Evolutionary conservation across 1,140 invertebrate genomes (phyloP), one percentile per base, ranked within the genome.

Genomic region (Caenorhabditis elegans): DNA sequence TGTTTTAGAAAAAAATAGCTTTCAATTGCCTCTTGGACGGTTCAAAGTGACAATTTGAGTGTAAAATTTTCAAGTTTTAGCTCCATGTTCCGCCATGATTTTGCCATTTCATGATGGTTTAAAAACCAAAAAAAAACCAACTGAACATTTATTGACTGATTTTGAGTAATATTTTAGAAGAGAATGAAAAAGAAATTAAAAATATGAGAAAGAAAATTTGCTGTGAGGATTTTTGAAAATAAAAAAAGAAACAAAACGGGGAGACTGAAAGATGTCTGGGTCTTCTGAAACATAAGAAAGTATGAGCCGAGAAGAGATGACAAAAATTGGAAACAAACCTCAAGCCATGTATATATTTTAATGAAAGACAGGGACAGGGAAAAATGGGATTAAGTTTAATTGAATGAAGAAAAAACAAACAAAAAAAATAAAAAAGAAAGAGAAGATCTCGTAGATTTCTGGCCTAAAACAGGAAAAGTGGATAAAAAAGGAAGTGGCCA

Each of bases 231-330:
- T 34, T 34, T n/a, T 17, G 11, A 5, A 31, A 4, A 34, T 0
- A 22, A 70, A 70, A 43, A 43, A 22, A 24, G n/a, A 26, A n/a
- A n/a, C n/a, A n/a, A n/a, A n/a, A n/a, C n/a, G 11, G 6, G 11
- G 4, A 24, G n/a, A 6, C 10, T 70, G 60, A 70, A 70, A 70
- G 60, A 39, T 36, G 28, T 31, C 26, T 31, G 60, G 60, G 60
- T 43, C 60, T 70, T 70, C 60, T 70, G 60, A 39, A 60, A 60
- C 55, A 60, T 60, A 60, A 15, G 39, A 43, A 43, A 43, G 39
- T 43, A 43, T 43, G 39, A 43, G 39, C 39, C 39, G 39, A 43
- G 39, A 43, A 43, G 39, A 43, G 55, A 60, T n/a, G 34, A 60
- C 10, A 34, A 51, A 60, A 60, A 60, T 22, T 4, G n/a, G 28